Evolutionary conservation across 1,140 invertebrate species (phyloP).

Genomic region (Cephus cinctus): DNA sequence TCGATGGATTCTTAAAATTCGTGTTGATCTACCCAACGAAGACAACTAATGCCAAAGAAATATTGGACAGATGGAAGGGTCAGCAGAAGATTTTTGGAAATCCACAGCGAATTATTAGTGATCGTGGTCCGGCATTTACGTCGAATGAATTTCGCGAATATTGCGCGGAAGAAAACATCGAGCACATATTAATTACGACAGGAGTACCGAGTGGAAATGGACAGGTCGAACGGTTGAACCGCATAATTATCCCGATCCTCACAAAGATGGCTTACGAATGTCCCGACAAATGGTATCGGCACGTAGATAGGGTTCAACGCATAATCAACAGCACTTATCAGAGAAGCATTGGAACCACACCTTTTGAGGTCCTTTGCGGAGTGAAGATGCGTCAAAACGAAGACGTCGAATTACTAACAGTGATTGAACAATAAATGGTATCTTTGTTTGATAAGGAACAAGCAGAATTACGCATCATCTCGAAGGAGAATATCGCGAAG

Average conservation of each 20-base stretch:
- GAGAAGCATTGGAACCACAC: conserved; percentile 29
- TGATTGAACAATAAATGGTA: conserved; percentile 3
- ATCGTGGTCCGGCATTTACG: conserved; percentile 28
- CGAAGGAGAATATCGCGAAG: conserved; percentile 26
- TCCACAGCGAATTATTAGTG: conserved; percentile 28
- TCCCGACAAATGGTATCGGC: too few species aligned
- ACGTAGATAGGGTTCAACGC: conserved; percentile 30
- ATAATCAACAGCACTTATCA: conserved; percentile 36
- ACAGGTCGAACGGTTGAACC: conserved; percentile 28
- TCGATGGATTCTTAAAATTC: conserved; percentile 47
- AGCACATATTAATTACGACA: conserved; percentile 23
- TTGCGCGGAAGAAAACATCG: conserved; percentile 29
- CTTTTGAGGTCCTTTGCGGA: conserved; percentile 34
- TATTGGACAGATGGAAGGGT: conserved; percentile 26
- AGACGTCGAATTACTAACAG: too few species aligned
- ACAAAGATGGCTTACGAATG: too few species aligned
- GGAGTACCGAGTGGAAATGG: conserved; percentile 30
- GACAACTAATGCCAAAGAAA: conserved; percentile 29
- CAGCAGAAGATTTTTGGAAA: conserved; percentile 25
- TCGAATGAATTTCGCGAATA: conserved; percentile 19
- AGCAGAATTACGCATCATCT: not conserved
- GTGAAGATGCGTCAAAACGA: conserved; percentile 29
- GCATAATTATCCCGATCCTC: conserved; percentile 16
- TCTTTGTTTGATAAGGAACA: conserved; percentile 2
- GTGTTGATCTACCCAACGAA: conserved; percentile 44